Conservation (phyloP, 1,140 invertebrate species). For the Zaprionus kolodkinae region DNA sequence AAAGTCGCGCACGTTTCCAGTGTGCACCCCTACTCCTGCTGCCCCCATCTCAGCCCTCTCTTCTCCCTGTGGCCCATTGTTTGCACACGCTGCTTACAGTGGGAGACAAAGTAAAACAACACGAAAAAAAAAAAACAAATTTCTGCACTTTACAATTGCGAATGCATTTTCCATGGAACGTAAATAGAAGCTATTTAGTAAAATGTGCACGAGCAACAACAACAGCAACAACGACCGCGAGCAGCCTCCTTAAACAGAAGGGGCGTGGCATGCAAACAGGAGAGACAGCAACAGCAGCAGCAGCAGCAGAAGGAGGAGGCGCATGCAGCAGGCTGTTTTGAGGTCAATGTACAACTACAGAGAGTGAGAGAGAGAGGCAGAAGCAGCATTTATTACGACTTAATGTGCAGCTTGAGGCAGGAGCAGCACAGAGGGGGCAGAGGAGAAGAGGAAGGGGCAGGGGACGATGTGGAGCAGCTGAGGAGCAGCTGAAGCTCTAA, state of each 20-base stretch:
- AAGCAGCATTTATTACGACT: slow-evolving; percentile 79
- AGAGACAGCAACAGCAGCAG: too few species aligned
- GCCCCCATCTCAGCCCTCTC: too few species aligned
- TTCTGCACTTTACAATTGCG: slow-evolving; percentile 77
- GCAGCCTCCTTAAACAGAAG: slow-evolving; percentile 32
- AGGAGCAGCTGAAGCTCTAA: slow-evolving; percentile 67
- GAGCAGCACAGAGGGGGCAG: not conserved
- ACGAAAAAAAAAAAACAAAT: slow-evolving; percentile 59
- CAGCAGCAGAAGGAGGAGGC: not conserved
- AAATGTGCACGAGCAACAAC: slow-evolving; percentile 73
- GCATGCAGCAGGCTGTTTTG: slow-evolving; percentile 48
- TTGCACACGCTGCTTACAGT: slow-evolving; percentile 26
- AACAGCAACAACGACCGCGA: slow-evolving; percentile 20
- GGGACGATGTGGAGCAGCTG: too few species aligned
- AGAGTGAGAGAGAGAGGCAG: slow-evolving; percentile 42
- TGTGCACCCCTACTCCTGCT: not conserved
- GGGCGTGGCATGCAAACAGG: slow-evolving; percentile 32
- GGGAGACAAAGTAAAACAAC: slow-evolving; percentile 65
- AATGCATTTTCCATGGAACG: slow-evolving; percentile 80
- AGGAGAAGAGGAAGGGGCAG: too few species aligned
- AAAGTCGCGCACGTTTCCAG: slow-evolving; percentile 73
- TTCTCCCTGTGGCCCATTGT: slow-evolving; percentile 30
- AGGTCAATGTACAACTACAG: slow-evolving; percentile 75
- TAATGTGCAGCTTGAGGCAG: slow-evolving; percentile 60
- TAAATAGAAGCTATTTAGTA: slow-evolving; percentile 81